These are phyloP conservation scores for Cladopsammia gracilis DNA, from an alignment of 64 coral and sea anemone species.

Conservation along the genomic window DNA sequence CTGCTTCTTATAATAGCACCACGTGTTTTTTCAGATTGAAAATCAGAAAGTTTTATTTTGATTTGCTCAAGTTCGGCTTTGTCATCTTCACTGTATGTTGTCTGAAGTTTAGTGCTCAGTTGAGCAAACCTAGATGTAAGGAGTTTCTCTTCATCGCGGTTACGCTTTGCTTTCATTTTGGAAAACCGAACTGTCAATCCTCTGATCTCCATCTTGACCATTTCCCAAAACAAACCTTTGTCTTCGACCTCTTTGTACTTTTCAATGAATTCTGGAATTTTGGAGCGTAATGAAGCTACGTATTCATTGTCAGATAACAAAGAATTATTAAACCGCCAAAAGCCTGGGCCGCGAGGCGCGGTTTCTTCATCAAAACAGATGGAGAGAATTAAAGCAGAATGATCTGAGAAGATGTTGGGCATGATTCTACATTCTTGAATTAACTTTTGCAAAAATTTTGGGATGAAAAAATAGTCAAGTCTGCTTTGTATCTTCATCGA, in stretches of 20 bases:
- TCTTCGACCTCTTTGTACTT: no score
- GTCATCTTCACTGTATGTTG: neutral
- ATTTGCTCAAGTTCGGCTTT: neutral
- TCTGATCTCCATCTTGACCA: no score
- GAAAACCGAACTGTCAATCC: neutral
- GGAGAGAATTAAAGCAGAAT: neutral
- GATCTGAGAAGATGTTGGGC: slow-evolving; percentile 5
- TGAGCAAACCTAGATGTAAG: neutral
- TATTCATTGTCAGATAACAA: no score
- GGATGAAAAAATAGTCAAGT: neutral
- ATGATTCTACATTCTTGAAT: neutral
- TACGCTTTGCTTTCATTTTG: no score
- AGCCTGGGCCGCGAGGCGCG: neutral
- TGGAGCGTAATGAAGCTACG: no score
- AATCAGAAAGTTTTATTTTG: neutral
- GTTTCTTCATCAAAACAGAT: neutral
- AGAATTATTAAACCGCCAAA: slow-evolving; percentile 12
- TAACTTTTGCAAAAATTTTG: neutral
- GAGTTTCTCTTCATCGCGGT: no score
- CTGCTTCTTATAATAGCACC: slow-evolving; percentile 13
- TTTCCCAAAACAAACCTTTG: no score
- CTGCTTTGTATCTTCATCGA: neutral
- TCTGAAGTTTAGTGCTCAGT: neutral
- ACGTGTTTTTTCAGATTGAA: neutral
- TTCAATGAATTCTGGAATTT: no score